phyloP scores from a whole-genome alignment of 2,888 invertebrate species.

The Eupelmus urozonus region DNA sequence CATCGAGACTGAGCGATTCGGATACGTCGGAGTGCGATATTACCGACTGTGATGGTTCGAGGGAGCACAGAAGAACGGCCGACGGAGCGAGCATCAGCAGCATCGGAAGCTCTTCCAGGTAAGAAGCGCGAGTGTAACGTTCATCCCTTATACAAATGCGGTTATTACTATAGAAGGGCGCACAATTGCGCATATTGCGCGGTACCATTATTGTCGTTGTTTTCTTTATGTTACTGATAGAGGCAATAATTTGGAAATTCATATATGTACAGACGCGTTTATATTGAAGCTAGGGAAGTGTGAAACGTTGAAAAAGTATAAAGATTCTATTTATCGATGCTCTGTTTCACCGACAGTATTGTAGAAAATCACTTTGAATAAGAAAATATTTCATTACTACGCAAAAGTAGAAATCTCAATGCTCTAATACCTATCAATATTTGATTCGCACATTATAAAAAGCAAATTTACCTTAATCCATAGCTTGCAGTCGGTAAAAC shows the following conservation, averaged over 20 bases:
- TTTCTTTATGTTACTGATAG: background rate
- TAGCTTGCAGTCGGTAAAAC: no score
- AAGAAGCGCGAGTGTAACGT: no score
- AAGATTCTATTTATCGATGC: background rate
- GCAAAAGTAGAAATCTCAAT: no score
- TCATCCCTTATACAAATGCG: background rate
- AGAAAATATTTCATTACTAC: background rate
- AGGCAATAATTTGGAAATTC: background rate
- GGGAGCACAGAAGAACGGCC: conserved; percentile 82
- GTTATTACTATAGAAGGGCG: background rate
- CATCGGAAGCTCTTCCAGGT: conserved; percentile 92
- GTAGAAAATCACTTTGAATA: background rate
- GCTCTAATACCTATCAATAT: no score
- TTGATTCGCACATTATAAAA: no score
- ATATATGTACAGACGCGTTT: background rate
- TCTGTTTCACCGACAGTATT: conserved; percentile 11
- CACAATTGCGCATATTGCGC: no score
- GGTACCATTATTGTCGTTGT: background rate
- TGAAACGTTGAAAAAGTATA: background rate
- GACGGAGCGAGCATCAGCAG: conserved; percentile 93
- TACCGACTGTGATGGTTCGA: conserved; percentile 75
- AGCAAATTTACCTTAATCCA: no score
- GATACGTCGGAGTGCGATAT: conserved; percentile 88
- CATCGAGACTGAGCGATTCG: conserved; percentile 92
- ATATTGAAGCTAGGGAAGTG: background rate